Base-by-base conservation (phyloP, 1,140 invertebrate species). In the Ectropis grisescens region DNA sequence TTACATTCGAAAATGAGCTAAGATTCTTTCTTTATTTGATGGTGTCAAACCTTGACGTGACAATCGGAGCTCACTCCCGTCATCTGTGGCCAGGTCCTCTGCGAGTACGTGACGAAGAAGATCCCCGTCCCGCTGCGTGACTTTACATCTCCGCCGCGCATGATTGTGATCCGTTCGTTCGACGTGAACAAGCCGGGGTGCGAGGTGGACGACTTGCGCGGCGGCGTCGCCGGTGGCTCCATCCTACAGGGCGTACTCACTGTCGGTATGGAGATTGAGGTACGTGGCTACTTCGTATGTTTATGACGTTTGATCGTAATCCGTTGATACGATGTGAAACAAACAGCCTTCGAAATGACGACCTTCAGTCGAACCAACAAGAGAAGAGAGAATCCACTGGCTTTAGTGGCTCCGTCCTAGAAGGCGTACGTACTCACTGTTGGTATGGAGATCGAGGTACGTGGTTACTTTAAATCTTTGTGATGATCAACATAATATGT, bases 101-200 rank as follows among this genome's bases (percentile, higher is more conserved):
- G 97, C 76, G 97, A 99, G 80, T 99, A 99, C 70, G 93, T 99
- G 40, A 92, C 91, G 2, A 98, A 99, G 75, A 98, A 98, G 71
- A 98, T 99, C 62, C 98, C 98, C 1, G 90, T 99, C 32, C 98
- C 98, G 7, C 52, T 93, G 36, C 84, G 98, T 40, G 97, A 99
- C 76, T 99, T 99, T 64, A 91, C 92, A 2, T 96, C 96, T 2
- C 88, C 94, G 29, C 97, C 98, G n/a, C 89, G 96, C 46, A 87
- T 99, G 43, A 99, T 99, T 67, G 97, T 99, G 16, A 99, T 99
- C 66, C 87, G 98, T 47, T 99, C 97, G 6, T 99, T 99, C 82
- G 98, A 99, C 83, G 98, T 99, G 0, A 99, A 99, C 82, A 99
- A 99, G 82, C 98, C 98, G 11, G 98, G 98, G 14, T 98, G 96